Conservation (phyloP, 2,113 vertebrate species). For the Xenopus laevis region DNA sequence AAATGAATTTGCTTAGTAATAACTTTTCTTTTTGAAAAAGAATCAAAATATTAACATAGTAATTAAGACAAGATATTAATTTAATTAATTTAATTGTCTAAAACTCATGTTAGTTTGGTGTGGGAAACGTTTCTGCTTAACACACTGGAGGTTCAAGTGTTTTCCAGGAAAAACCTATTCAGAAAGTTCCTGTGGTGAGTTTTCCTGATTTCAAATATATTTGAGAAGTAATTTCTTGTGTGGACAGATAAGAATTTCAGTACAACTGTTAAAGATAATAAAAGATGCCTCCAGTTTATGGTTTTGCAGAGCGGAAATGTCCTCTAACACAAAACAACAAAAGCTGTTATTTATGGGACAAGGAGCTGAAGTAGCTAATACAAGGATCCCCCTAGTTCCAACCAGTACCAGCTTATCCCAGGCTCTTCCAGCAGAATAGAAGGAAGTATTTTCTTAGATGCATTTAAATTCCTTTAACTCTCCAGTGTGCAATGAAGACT, state of each 20-base stretch:
- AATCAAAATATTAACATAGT: too few relatives aligned
- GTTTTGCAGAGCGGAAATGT: conserved; percentile 12
- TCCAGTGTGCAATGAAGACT: conserved; percentile 9
- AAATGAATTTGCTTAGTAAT: too few relatives aligned
- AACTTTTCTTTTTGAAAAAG: too few relatives aligned
- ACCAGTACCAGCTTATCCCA: not conserved
- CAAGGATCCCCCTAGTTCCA: not conserved
- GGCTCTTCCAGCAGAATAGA: conserved; percentile 6
- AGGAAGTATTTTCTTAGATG: conserved; percentile 12
- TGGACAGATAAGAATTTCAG: conserved; percentile 5
- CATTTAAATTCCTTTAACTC: conserved; percentile 20
- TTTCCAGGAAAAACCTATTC: too few relatives aligned
- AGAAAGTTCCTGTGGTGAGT: too few relatives aligned
- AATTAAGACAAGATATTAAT: too few relatives aligned
- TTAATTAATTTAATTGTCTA: too few relatives aligned
- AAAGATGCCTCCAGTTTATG: not conserved
- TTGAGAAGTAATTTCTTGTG: too few relatives aligned
- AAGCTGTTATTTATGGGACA: conserved; percentile 20
- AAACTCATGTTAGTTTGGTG: too few relatives aligned
- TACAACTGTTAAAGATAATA: not conserved
- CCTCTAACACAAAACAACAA: not conserved
- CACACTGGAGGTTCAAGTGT: too few relatives aligned
- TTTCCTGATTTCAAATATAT: too few relatives aligned
- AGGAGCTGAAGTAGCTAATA: not conserved
- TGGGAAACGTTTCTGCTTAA: too few relatives aligned